These are phyloP conservation scores for Garra rufa DNA, from an alignment of 2,113 vertebrate species.

Conservation along the genomic window DNA sequence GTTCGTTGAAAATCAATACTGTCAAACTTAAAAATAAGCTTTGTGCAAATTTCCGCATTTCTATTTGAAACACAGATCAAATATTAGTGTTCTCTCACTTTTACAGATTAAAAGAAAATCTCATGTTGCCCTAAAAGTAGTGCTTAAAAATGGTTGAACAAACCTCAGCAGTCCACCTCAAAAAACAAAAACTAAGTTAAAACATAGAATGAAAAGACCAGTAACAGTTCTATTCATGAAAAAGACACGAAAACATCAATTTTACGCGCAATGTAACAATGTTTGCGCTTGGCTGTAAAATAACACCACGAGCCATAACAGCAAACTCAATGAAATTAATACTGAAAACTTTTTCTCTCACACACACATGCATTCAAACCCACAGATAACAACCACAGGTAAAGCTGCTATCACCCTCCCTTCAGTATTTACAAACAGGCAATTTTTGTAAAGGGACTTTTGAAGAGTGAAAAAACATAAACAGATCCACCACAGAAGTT, in stretches of 20 bases:
- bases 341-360: constrained; percentile 6
- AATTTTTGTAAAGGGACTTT: constrained; percentile 45
- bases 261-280: constrained; percentile 21
- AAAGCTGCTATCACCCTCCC: not conserved
- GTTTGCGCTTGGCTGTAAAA: not conserved
- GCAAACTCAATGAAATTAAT: constrained; percentile 14
- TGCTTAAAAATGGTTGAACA: constrained; percentile 32
- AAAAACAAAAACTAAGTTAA: not conserved
- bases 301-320: constrained; percentile 24
- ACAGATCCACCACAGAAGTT: constrained; percentile 31
- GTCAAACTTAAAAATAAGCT: constrained; percentile 47
- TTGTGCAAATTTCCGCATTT: constrained; percentile 58
- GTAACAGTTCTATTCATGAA: constrained; percentile 5
- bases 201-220: constrained; percentile 7
- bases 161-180: not conserved
- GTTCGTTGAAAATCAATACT: constrained; percentile 53
- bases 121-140: constrained; percentile 42
- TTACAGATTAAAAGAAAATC: constrained; percentile 1
- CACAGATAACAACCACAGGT: constrained; percentile 16
- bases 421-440: not conserved
- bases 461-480: constrained; percentile 13
- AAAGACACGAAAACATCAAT: constrained; percentile 1
- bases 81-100: constrained; percentile 41
- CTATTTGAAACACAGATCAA: constrained; percentile 35
- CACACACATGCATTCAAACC: not conserved